Base-by-base conservation (phyloP, 2,113 vertebrate species). In the Antechinus stuartii region DNA sequence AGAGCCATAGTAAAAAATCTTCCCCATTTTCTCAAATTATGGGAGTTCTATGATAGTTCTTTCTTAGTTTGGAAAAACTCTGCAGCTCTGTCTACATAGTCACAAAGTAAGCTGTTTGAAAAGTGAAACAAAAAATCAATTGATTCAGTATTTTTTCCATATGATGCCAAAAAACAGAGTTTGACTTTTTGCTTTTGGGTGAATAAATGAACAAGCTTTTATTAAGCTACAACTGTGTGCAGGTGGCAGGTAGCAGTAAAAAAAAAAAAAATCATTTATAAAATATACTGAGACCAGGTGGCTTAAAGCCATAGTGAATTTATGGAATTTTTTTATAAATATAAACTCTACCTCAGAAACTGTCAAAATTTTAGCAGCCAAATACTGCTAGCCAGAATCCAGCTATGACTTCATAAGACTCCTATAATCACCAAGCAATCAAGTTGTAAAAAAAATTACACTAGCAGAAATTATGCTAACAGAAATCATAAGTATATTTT, bases 331-430 rank as follows among this genome's bases (percentile, higher is more conserved):
- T 90, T 55, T 53, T 90, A 68, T 90, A 96, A 97, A 91, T 23
- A 46, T 23, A 95, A 35, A 92, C 30, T 95, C 54, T 42, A 89
- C 68, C 16, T 84, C 9, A 90, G 90, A 50, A 46, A 25, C 27
- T 95, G 92, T 96, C 91, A 95, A 93, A 95, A 68, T 68, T 61
- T 93, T 90, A 56, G 91, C 90, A 95, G 56, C 90, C 49, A 95
- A 95, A 92, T 42, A 92, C 68, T 61, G 68, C 26, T 92, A 92
- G 49, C 22, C 90, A 52, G 27, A 90, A 90, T 50, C 90, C 9
- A 52, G 47, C 24, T 16, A 93, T 93, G 52, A 93, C 91, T 97
- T 91, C 95, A 56, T 94, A 90, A 90, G 57, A 84, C 49, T 96
- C 19, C 92, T 97, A 52, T 90, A 24, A 92, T 54, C 61, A 50